Percentiles rank a stretch among this genome's conserved stretches.
Evolutionary conservation across 2,797 vertebrate genomes (phyloP).

Genomic region (Capromys pilorides): DNA sequence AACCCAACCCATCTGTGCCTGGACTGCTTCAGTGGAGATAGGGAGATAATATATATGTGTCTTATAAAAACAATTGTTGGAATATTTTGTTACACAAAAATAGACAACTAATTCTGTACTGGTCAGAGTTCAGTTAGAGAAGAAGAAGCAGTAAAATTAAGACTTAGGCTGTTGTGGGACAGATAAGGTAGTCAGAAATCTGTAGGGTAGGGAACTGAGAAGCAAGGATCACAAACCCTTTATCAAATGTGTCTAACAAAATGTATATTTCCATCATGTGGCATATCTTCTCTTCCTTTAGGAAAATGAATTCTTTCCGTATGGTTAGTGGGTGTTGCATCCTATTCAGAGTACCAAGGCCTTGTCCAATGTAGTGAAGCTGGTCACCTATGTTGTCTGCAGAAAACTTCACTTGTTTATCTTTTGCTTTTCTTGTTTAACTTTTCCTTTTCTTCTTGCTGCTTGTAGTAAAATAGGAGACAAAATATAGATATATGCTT

Average conservation of each 20-base stretch:
- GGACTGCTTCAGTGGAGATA: not conserved
- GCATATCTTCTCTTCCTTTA: not conserved
- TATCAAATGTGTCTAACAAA: not conserved
- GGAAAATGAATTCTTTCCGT: not conserved
- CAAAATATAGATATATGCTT: not conserved
- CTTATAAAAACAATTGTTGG: not conserved
- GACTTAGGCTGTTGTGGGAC: not conserved
- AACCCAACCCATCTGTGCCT: not conserved
- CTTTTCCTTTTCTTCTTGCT: no score
- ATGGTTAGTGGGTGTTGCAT: not conserved
- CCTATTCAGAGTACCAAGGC: not conserved
- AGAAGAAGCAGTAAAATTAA: not conserved
- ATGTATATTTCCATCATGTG: not conserved
- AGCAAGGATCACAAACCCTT: not conserved
- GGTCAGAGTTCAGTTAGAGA: not conserved
- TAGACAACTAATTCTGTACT: not conserved
- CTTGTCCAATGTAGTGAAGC: not conserved
- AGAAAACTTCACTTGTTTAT: not conserved
- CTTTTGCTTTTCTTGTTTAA: not conserved
- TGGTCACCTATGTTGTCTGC: not conserved
- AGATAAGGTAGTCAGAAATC: not conserved
- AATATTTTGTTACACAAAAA: not conserved
- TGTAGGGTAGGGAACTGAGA: not conserved
- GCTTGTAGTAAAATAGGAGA: no score
- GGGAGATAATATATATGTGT: not conserved